Evolutionary conservation across 2,888 invertebrate genomes (phyloP).

Genomic region (Physocephala rufipes): DNA sequence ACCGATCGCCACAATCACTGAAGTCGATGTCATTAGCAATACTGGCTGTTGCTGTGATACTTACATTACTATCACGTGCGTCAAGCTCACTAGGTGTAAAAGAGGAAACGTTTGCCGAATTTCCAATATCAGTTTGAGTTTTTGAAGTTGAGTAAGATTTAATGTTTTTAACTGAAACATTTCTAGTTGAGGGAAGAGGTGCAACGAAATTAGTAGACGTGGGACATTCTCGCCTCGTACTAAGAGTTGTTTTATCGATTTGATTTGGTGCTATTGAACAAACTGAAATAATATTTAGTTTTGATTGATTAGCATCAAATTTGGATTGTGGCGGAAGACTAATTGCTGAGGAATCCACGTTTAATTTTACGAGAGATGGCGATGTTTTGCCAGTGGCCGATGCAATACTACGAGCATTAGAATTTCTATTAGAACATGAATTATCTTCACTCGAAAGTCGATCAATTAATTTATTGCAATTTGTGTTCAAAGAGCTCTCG

Average conservation of each 20-base stretch:
- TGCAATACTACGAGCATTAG: neutral
- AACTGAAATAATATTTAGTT: constrained; percentile 9
- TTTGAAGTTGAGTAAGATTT: constrained; percentile 2
- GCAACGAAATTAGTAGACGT: neutral
- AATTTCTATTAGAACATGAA: neutral
- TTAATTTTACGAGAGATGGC: neutral
- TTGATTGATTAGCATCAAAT: neutral
- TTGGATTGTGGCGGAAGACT: neutral
- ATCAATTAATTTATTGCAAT: neutral
- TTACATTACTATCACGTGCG: neutral
- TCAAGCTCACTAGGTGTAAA: neutral
- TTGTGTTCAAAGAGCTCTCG: neutral
- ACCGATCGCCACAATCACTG: neutral
- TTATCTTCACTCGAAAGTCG: neutral
- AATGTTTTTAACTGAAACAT: neutral
- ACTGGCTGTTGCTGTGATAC: no score
- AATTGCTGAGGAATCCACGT: neutral
- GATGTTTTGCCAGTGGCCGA: neutral
- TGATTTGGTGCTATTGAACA: constrained; percentile 15
- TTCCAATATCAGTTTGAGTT: neutral
- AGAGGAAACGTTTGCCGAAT: neutral
- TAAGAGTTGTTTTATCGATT: neutral
- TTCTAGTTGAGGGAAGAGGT: neutral
- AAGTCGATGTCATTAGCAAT: neutral
- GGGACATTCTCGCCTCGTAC: neutral